Evolutionary conservation across 2,113 vertebrate genomes (phyloP).

Genomic region (Gobius niger): DNA sequence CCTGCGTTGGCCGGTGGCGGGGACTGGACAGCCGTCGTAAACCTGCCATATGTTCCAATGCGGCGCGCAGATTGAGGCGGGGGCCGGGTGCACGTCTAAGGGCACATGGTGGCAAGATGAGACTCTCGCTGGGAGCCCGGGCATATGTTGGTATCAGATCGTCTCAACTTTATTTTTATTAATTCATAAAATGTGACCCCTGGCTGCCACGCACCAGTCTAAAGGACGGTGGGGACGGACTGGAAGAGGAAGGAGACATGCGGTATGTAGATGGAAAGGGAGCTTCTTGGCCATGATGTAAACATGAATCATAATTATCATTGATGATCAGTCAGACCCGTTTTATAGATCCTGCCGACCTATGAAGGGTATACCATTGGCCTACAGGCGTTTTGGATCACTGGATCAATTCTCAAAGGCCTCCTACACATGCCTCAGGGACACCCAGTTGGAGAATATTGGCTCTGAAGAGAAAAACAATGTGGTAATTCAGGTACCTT

Average conservation of each 20-base stretch:
- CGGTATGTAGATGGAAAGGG: background rate
- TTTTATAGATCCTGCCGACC: too few relatives aligned
- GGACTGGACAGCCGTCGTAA: conserved; percentile 65
- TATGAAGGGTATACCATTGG: too few relatives aligned
- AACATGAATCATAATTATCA: too few relatives aligned
- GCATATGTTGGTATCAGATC: conserved; percentile 60
- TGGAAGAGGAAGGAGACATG: conserved; percentile 1
- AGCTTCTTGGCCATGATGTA: background rate
- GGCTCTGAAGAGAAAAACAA: too few relatives aligned
- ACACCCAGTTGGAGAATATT: too few relatives aligned
- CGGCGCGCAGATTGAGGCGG: conserved; percentile 63
- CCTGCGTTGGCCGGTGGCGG: conserved; percentile 57
- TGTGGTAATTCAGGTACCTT: too few relatives aligned
- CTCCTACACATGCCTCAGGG: too few relatives aligned
- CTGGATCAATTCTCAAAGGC: too few relatives aligned
- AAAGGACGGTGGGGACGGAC: conserved; percentile 11
- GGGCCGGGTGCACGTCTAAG: conserved; percentile 53
- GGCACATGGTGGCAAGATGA: conserved; percentile 45
- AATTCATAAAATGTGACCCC: conserved; percentile 7
- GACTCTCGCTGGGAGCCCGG: conserved; percentile 38
- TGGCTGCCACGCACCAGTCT: conserved; percentile 13
- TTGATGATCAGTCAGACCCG: too few relatives aligned
- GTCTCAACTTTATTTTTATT: conserved; percentile 41
- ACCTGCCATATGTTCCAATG: conserved; percentile 69
- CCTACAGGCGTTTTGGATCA: too few relatives aligned